These are phyloP conservation scores for Trichosurus vulpecula DNA, from an alignment of 2,797 vertebrate species.

Conservation along the genomic window DNA sequence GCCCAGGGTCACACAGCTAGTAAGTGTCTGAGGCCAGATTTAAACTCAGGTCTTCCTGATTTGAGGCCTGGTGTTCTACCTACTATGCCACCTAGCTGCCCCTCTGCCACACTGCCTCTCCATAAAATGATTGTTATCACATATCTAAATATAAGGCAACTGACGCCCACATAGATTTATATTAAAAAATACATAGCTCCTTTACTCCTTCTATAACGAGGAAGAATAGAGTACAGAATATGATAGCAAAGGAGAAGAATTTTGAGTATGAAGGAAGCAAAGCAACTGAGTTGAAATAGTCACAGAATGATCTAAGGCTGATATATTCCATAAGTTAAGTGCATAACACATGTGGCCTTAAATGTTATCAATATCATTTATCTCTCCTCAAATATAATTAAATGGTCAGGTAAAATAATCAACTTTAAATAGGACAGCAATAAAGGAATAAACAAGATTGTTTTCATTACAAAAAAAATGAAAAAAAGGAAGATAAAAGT, in stretches of 20 bases:
- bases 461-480: conserved; percentile 32
- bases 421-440: conserved; percentile 19
- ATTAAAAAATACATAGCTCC: background rate
- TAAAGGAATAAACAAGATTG: conserved; percentile 3
- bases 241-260: background rate
- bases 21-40: background rate
- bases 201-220: background rate
- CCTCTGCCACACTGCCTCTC: background rate
- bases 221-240: background rate
- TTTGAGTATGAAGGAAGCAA: background rate
- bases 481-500: conserved; percentile 18
- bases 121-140: background rate
- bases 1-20: background rate
- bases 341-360: background rate
- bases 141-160: background rate
- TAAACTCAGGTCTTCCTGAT: background rate
- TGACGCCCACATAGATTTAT: background rate
- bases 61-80: background rate
- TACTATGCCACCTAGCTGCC: background rate
- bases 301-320: background rate
- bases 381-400: background rate
- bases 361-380: background rate
- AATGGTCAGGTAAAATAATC: conserved; percentile 30
- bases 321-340: background rate
- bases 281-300: background rate